Evolutionary conservation across 2,797 vertebrate species (phyloP).

Genomic region (Remorina albescens): DNA sequence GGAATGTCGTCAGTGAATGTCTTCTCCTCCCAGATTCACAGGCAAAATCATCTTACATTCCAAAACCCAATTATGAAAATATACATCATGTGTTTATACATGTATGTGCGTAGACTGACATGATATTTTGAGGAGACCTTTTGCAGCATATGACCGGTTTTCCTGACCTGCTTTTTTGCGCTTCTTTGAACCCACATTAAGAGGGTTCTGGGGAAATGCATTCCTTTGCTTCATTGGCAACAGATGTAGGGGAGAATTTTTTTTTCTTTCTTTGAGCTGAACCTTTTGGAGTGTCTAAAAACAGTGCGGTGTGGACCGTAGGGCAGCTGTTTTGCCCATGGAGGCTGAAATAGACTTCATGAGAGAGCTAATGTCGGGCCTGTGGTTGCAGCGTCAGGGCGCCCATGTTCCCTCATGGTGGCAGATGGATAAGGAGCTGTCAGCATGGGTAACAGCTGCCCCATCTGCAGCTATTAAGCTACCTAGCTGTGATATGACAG

Average conservation of each 20-base stretch:
- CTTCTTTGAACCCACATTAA: slow-evolving; percentile 68
- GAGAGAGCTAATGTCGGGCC: slow-evolving; percentile 75
- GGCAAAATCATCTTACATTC: not conserved
- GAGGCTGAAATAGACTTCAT: slow-evolving; percentile 83
- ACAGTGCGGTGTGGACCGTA: slow-evolving; percentile 66
- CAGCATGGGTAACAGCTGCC: slow-evolving; percentile 74
- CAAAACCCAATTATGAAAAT: slow-evolving; percentile 4
- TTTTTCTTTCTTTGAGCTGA: slow-evolving; percentile 68
- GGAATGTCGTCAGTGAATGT: slow-evolving; percentile 54
- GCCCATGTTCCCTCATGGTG: slow-evolving; percentile 63
- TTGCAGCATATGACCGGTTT: slow-evolving; percentile 21
- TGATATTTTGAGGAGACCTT: slow-evolving; percentile 35
- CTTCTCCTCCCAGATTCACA: slow-evolving; percentile 14
- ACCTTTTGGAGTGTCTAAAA: slow-evolving; percentile 82
- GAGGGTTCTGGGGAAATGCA: slow-evolving; percentile 76
- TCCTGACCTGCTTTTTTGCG: slow-evolving; percentile 58
- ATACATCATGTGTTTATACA: not conserved
- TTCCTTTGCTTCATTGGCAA: slow-evolving; percentile 86
- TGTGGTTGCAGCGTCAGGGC: slow-evolving; percentile 71
- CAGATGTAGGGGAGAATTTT: slow-evolving; percentile 83
- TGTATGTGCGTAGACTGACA: slow-evolving; percentile 3
- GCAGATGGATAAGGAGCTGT: slow-evolving; percentile 82
- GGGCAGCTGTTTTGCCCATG: slow-evolving; percentile 82
- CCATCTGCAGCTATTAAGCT: slow-evolving; percentile 63
- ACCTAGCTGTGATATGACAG: slow-evolving; percentile 61